phyloP scores from a whole-genome alignment of 2,888 invertebrate species.

The Achlya flavicornis region DNA sequence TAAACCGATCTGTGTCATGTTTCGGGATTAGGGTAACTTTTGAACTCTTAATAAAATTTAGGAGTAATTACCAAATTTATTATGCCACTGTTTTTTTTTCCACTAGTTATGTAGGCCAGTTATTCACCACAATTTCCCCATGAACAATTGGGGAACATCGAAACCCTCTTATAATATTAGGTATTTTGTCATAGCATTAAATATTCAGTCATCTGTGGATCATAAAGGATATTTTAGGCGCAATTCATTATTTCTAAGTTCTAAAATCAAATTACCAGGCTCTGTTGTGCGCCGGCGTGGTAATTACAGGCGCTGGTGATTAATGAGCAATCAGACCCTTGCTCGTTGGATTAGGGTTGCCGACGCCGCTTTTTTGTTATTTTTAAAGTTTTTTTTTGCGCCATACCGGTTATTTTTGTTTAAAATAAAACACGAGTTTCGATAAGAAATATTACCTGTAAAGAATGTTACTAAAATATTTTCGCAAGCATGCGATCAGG shows the following conservation, averaged over 20 bases:
- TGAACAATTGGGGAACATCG: not conserved
- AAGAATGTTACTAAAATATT: not conserved
- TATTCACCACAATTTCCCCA: no score
- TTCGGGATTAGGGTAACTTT: not conserved
- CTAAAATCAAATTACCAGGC: slow-evolving; percentile 72
- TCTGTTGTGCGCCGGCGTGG: slow-evolving; percentile 62
- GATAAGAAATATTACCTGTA: slow-evolving; percentile 2
- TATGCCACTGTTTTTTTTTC: no score
- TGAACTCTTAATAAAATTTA: no score
- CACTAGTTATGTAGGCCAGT: no score
- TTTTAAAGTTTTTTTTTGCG: slow-evolving; percentile 47
- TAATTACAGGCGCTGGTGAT: slow-evolving; percentile 77
- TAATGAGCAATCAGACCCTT: slow-evolving; percentile 78
- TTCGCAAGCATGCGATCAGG: not conserved
- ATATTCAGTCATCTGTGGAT: slow-evolving; percentile 20
- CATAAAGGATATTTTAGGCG: slow-evolving; percentile 41
- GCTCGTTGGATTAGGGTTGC: slow-evolving; percentile 54
- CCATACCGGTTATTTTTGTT: slow-evolving; percentile 25
- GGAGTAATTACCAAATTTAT: no score
- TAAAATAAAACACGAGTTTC: not conserved
- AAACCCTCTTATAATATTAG: no score
- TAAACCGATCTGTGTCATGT: not conserved
- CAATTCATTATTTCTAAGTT: slow-evolving; percentile 65
- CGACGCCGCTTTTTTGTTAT: slow-evolving; percentile 29
- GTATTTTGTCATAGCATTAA: not conserved